These are phyloP conservation scores for Autographa pulchrina DNA, from an alignment of 2,888 invertebrate genomes.

Conservation along the genomic window DNA sequence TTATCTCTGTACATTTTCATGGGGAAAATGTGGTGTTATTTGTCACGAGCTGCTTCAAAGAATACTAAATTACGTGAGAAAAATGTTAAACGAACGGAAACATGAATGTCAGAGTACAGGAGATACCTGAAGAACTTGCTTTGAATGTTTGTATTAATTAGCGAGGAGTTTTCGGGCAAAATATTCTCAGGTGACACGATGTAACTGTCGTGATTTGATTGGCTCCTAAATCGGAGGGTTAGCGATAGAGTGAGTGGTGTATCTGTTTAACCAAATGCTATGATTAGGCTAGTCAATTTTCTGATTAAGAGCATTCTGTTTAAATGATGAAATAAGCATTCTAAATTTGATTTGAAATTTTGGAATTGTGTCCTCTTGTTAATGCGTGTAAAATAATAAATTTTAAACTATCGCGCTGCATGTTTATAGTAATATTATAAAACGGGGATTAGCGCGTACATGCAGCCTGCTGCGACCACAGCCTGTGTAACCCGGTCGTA, in stretches of 20 bases:
- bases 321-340: too few species aligned
- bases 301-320: background rate
- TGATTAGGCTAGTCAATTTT: background rate
- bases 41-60: background rate
- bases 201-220: background rate
- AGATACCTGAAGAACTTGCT: background rate
- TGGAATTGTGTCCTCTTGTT: too few species aligned
- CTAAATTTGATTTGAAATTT: too few species aligned
- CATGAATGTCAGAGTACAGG: background rate
- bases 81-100: background rate
- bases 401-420: too few species aligned
- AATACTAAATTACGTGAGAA: conserved; percentile 13
- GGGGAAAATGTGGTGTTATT: conserved; percentile 20
- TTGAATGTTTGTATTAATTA: background rate
- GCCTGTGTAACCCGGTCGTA: too few species aligned
- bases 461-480: too few species aligned
- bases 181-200: background rate
- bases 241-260: background rate
- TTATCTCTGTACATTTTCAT: conserved; percentile 28
- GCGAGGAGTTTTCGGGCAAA: background rate
- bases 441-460: too few species aligned
- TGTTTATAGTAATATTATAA: too few species aligned
- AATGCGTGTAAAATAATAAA: too few species aligned
- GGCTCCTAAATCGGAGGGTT: background rate
- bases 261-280: background rate